Evolutionary conservation across 2,113 vertebrate species (phyloP), one percentile per base, ranked within the genome.

Genomic region (Cryptotis parvus): DNA sequence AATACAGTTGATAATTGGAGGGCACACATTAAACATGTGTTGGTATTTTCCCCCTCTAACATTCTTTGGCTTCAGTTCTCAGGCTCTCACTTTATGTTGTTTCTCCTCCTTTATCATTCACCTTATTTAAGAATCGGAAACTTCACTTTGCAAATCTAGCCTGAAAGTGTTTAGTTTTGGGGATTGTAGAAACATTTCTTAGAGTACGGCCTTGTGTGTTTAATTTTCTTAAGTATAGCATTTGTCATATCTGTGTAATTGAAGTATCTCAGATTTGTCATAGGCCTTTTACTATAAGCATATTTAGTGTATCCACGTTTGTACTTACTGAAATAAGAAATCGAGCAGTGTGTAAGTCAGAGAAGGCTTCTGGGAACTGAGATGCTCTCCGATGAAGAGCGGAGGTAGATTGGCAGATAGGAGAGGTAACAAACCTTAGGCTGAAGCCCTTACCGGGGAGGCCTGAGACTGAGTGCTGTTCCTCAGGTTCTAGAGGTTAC

Each of bases 111-210:
- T 10, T 29, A 31, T 31, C 77, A 70, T 91, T 79, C 22, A 74
- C 85, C n/a, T 58, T 89, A 72, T 37, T 37, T 27, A 89, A 86
- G 61, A 70, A 24, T 89, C 75, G 41, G 69, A 70, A 79, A n/a
- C 41, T 78, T 94, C 43, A 78, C 39, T 7, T 74, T 73, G 37
- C 14, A 90, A 63, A 73, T 90, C 12, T 90, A 92, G 76, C 45
- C 65, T 89, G 39, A 96, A 94, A 70, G n/a, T 43, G 43, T 87
- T 1, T 39, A 39, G 49, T 91, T 83, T 66, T 83, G 83, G 78
- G 20, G 24, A 80, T 75, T 80, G 31, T 39, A 37, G 70, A 83
- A 52, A 83, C 75, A 87, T 89, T 91, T 91, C 75, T 86, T 86
- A 63, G 9, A 94, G n/a, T 22, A 79, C 8, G 83, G 29, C 31